These are phyloP conservation scores for Campoplex nolae DNA, from an alignment of 2,888 invertebrate species.

Conservation along the genomic window DNA sequence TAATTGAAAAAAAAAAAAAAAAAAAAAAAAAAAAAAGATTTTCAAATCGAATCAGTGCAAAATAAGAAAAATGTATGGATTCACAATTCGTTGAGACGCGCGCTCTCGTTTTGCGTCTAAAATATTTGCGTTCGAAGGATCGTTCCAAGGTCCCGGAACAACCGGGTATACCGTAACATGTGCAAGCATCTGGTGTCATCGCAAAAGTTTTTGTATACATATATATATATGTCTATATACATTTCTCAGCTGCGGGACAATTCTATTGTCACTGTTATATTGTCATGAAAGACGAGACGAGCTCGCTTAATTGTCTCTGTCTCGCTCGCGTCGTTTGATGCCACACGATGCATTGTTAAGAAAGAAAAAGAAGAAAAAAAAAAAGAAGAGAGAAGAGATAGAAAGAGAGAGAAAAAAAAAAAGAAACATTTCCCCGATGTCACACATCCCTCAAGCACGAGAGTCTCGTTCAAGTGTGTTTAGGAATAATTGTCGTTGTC, in stretches of 20 bases:
- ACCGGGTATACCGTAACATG: constrained; percentile 42
- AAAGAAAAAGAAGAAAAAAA: constrained; percentile 20
- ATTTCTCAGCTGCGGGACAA: constrained; percentile 45
- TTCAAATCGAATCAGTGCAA: neutral
- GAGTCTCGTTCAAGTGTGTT: constrained; percentile 31
- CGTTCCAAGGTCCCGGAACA: constrained; percentile 31
- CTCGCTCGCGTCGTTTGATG: constrained; percentile 40
- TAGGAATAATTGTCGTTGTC: constrained; percentile 47
- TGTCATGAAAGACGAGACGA: constrained; percentile 53
- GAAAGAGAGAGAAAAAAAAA: no score
- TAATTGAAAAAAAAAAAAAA: neutral
- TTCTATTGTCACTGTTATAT: constrained; percentile 60
- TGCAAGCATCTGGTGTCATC: constrained; percentile 45
- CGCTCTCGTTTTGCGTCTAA: neutral
- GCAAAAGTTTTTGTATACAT: constrained; percentile 15
- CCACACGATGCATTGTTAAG: constrained; percentile 47
- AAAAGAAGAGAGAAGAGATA: no score
- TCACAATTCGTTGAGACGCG: neutral
- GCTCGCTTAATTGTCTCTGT: constrained; percentile 50
- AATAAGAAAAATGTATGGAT: neutral
- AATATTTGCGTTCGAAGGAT: constrained; percentile 26
- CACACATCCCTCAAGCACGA: constrained; percentile 2
- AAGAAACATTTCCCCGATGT: constrained; percentile 7
- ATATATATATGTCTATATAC: neutral
- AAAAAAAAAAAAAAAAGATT: neutral